Evolutionary conservation across 2,888 invertebrate species (phyloP), one percentile per base, ranked within the genome.

Genomic region (Folsomia candida): DNA sequence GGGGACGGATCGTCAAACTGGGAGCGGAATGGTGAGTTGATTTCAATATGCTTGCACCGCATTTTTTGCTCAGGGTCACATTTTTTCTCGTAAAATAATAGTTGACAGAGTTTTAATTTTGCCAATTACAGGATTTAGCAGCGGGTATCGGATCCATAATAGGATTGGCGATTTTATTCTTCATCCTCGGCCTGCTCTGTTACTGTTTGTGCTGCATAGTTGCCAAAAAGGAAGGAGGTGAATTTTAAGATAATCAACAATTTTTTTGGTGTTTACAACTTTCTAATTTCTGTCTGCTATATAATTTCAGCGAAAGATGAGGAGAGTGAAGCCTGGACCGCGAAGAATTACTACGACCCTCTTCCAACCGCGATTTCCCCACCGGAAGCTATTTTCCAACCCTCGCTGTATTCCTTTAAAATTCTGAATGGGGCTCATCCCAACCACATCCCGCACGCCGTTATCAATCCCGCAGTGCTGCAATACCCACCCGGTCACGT

Each of bases 401-500:
- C 75, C 51, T 67, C 73, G n/a, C 68, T 70, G 20, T 76, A 76
- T 69, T 68, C 70, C 28, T 71, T 73, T 64, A 73, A 76, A 70
- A 66, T 76, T 61, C 59, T 62, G 25, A 73, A 73, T 67, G 73
- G 75, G 22, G 68, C 69, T 27, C 65, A 66, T 14, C 29, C 68
- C 26, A 67, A 73, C 29, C 65, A 63, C 11, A 37, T 67, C 26
- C 67, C 69, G n/a, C 72, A 71, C 47, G 72, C 68, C 24, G 72
- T 70, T 24, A 73, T 76, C 62, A 73, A 73, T 68, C 76, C 73
- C 2, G 70, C 71, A 25, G 70, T 70, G 47, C 51, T 72, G n/a
- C 72, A 72, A 51, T 72, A 68, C 61, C 74, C 73, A 47, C 72
- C 75, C n/a, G 75, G 75, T n/a, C 75, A 75, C 54, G 27, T 71